These are phyloP conservation scores for Pachyuromys duprasi DNA, from an alignment of 2,797 vertebrate species.

Conservation along the genomic window DNA sequence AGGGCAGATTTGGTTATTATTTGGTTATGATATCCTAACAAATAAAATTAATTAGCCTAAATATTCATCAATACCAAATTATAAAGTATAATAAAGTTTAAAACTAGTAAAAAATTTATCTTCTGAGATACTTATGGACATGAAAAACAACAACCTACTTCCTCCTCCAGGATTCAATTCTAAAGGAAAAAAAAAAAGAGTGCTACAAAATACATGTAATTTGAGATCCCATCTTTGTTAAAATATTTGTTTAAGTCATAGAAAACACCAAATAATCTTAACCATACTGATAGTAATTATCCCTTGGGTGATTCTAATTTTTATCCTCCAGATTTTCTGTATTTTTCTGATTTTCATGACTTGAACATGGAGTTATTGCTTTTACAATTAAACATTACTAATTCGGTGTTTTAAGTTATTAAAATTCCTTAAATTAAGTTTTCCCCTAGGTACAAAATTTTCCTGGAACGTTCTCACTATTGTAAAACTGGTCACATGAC, in stretches of 20 bases:
- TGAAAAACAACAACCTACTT: not conserved
- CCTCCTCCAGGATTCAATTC: slow-evolving; percentile 32
- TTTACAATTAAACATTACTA: slow-evolving; percentile 37
- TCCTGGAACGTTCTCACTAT: not conserved
- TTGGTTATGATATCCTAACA: not conserved
- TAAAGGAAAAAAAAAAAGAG: slow-evolving; percentile 21
- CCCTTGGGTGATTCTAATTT: slow-evolving; percentile 13
- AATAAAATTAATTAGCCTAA: slow-evolving; percentile 35
- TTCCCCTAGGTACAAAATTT: not conserved
- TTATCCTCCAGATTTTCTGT: slow-evolving; percentile 1
- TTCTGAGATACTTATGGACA: not conserved
- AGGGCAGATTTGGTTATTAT: not conserved
- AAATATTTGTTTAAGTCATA: not conserved
- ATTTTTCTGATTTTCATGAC: slow-evolving; percentile 27
- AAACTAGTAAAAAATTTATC: not conserved
- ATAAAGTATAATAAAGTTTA: not conserved
- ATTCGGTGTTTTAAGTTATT: slow-evolving; percentile 15
- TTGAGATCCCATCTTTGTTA: slow-evolving; percentile 27
- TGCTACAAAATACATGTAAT: not conserved
- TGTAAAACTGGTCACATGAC: not conserved
- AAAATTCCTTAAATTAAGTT: not conserved
- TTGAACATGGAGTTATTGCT: not conserved
- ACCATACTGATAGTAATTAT: slow-evolving; percentile 23
- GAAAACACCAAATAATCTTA: not conserved
- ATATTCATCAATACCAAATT: not conserved